These are phyloP conservation scores for Drosophila eohydei DNA, from an alignment of 2,888 invertebrate genomes.

Conservation along the genomic window DNA sequence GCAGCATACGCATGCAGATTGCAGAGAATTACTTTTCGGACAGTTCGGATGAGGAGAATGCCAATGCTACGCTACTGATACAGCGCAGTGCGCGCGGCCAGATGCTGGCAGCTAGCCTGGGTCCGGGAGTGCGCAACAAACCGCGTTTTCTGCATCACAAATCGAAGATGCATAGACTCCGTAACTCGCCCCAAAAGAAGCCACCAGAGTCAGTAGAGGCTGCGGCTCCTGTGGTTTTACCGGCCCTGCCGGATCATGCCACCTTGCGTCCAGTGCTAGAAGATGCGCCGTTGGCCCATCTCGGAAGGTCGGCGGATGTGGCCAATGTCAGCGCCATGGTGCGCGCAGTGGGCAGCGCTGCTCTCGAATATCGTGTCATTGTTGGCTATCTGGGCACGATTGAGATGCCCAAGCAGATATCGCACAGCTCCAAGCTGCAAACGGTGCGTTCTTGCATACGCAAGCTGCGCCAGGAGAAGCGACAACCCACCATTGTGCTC, in stretches of 20 bases:
- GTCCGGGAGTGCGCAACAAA: constrained; percentile 71
- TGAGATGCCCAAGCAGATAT: constrained; percentile 95
- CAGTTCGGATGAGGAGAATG: constrained; percentile 92
- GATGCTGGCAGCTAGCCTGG: constrained; percentile 59
- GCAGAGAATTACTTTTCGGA: constrained; percentile 94
- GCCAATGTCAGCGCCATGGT: constrained; percentile 85
- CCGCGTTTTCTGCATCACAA: constrained; percentile 86
- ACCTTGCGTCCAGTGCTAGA: constrained; percentile 80
- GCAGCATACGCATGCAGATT: constrained; percentile 93
- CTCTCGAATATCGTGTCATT: constrained; percentile 92
- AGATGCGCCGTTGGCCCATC: constrained; percentile 71
- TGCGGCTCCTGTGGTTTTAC: constrained; percentile 11
- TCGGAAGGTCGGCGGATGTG: constrained; percentile 81
- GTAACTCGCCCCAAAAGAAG: constrained; percentile 87
- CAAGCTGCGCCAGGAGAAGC: constrained; percentile 94
- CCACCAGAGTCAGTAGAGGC: constrained; percentile 41
- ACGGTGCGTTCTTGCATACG: constrained; percentile 95
- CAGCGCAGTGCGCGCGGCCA: constrained; percentile 58
- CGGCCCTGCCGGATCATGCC: constrained; percentile 45
- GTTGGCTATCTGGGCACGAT: constrained; percentile 98
- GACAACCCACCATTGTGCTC: constrained; percentile 93
- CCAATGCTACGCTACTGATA: constrained; percentile 77
- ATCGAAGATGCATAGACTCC: constrained; percentile 86
- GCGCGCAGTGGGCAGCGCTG: constrained; percentile 81
- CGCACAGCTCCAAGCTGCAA: constrained; percentile 90